These are phyloP conservation scores for Subacronicta megacephala DNA, from an alignment of 2,888 invertebrate genomes.

Conservation along the genomic window DNA sequence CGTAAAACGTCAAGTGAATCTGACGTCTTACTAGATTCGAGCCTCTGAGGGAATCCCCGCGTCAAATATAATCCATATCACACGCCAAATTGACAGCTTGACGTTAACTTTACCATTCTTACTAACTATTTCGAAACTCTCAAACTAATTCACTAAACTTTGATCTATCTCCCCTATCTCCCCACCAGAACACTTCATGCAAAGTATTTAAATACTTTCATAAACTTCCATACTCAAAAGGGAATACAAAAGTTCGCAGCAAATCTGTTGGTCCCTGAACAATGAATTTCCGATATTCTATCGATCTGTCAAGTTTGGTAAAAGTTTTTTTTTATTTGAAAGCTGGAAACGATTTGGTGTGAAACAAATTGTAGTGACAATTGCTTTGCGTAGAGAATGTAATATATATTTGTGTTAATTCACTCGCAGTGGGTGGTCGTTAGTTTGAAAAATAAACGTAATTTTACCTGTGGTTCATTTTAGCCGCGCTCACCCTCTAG, in stretches of 20 bases:
- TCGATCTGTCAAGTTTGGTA: conserved; percentile 49
- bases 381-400: conserved; percentile 13
- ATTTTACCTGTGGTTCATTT: conserved; percentile 24
- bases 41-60: conserved; percentile 16
- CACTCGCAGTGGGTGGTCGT: conserved; percentile 8
- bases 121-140: conserved; percentile 18
- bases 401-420: conserved; percentile 23
- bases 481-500: conserved; percentile 1
- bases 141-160: conserved; percentile 42
- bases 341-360: conserved; percentile 40
- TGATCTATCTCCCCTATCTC: conserved; percentile 29
- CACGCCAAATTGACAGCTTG: conserved; percentile 19
- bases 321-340: conserved; percentile 55
- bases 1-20: conserved; percentile 13
- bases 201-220: conserved; percentile 56
- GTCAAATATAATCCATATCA: conserved; percentile 26
- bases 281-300: conserved; percentile 49
- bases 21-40: conserved; percentile 13
- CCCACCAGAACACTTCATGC: conserved; percentile 36
- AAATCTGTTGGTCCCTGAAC: conserved; percentile 46
- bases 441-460: conserved; percentile 5
- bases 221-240: conserved; percentile 47
- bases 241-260: conserved; percentile 45
- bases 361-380: conserved; percentile 35
- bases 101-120: conserved; percentile 16